Percentiles rank a stretch among this genome's conserved stretches.
Evolutionary conservation across 2,797 vertebrate genomes (phyloP).

Genomic region (Onychomys torridus): DNA sequence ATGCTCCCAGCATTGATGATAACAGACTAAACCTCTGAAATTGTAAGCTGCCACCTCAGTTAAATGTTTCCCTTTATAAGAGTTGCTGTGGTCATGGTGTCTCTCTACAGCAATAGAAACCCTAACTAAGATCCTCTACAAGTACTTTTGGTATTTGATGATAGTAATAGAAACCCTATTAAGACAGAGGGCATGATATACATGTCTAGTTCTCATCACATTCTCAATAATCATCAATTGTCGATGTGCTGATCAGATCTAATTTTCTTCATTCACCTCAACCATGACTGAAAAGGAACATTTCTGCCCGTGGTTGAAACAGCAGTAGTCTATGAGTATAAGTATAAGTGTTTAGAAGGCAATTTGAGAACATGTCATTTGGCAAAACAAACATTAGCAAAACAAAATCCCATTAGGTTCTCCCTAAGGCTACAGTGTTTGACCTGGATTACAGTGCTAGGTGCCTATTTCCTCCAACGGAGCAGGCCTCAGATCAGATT

Average conservation of each 20-base stretch:
- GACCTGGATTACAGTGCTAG: not conserved
- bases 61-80: too few relatives aligned
- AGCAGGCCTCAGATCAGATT: not conserved
- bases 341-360: not conserved
- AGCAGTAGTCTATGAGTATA: not conserved
- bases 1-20: too few relatives aligned
- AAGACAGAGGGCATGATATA: not conserved
- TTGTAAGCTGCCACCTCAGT: too few relatives aligned
- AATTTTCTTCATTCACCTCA: not conserved
- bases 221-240: not conserved
- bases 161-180: not conserved
- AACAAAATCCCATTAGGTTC: not conserved
- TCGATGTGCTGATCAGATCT: not conserved
- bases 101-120: too few relatives aligned
- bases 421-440: not conserved
- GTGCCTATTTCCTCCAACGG: not conserved
- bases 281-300: not conserved
- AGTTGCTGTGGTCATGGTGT: too few relatives aligned
- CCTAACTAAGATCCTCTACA: not conserved
- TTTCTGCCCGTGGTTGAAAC: not conserved
- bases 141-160: not conserved
- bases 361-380: not conserved
- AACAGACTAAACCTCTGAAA: too few relatives aligned
- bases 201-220: not conserved
- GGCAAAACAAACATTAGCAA: not conserved